Conservation (phyloP, 1,140 invertebrate species). For the Pinna nobilis region DNA sequence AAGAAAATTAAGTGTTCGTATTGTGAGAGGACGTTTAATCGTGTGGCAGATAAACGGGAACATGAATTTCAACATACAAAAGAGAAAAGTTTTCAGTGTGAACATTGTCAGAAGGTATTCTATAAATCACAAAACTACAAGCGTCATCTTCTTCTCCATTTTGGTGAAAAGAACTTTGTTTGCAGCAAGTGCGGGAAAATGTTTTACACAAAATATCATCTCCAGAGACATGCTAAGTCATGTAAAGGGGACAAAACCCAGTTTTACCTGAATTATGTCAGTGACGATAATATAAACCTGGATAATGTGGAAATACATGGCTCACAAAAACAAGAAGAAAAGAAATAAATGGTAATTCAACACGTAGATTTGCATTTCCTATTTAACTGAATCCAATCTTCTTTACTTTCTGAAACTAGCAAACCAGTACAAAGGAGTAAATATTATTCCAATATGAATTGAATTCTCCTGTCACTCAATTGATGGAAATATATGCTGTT, state of each 20-base stretch:
- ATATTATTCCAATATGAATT: no score
- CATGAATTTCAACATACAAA: conserved; percentile 59
- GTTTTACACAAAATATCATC: conserved; percentile 55
- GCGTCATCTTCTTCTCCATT: conserved; percentile 76
- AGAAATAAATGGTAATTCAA: no score
- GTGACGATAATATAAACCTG: no score
- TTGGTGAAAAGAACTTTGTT: conserved; percentile 75
- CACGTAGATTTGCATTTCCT: no score
- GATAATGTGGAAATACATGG: no score
- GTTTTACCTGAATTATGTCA: no score
- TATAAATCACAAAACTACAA: conserved; percentile 70
- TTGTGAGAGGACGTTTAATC: conserved; percentile 71
- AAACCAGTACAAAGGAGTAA: no score
- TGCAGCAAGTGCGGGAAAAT: conserved; percentile 75
- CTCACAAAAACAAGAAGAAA: no score
- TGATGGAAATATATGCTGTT: no score
- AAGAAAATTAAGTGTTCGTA: conserved; percentile 76
- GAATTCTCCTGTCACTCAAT: no score
- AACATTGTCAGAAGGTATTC: conserved; percentile 49
- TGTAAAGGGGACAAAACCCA: conserved; percentile 43
- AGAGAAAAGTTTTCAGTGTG: conserved; percentile 46
- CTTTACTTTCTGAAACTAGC: no score
- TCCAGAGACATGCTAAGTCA: conserved; percentile 50
- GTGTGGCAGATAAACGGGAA: conserved; percentile 45
- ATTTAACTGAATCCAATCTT: no score